Base-by-base conservation (phyloP, 2,888 invertebrate genomes). In the Ptychoptera contaminata region DNA sequence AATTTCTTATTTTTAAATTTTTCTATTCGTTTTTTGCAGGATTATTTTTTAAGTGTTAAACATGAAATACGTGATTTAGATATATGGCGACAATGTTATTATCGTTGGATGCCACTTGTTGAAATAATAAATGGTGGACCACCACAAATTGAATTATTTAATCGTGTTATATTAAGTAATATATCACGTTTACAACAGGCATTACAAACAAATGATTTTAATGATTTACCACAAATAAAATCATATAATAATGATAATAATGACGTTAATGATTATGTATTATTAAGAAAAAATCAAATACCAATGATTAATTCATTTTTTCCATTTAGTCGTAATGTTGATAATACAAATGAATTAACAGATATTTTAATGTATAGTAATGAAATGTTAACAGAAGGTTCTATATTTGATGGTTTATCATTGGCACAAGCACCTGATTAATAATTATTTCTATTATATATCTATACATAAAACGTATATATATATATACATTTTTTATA, bases 41-140 rank as follows among this genome's bases (percentile, higher is more conserved):
- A 38, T 38, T 16, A 9, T 10, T 38, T 3, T 38, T 23, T 10
- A 23, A 16, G n/a, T 32, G 31, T 40, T 11, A 23, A 41, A 12
- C 63, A 61, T 48, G 67, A 67, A 1, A 67, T 81, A 48, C 63
- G 74, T 5, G 69, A 69, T 45, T 60, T 82, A 52, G 78, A 81
- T 49, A 63, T 92, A 37, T 93, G 92, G 92, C 70, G 77, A 46
- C 87, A 86, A 62, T 91, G 90, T 67, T 93, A 88, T 67, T 82
- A 86, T 60, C 77, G 93, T 29, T 92, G 90, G 87, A 72, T 90
- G 57, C 78, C 82, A 15, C 79, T 84, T 15, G 71, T 90, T 7
- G 87, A 91, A 50, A 65, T 66, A 2, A 60, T 61, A 41, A 57
- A 59, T n/a, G 66, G 66, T 6, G 66, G 66, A 4, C 60, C 58